Conservation (phyloP, 2,113 vertebrate species). For the Crotophaga sulcirostris region DNA sequence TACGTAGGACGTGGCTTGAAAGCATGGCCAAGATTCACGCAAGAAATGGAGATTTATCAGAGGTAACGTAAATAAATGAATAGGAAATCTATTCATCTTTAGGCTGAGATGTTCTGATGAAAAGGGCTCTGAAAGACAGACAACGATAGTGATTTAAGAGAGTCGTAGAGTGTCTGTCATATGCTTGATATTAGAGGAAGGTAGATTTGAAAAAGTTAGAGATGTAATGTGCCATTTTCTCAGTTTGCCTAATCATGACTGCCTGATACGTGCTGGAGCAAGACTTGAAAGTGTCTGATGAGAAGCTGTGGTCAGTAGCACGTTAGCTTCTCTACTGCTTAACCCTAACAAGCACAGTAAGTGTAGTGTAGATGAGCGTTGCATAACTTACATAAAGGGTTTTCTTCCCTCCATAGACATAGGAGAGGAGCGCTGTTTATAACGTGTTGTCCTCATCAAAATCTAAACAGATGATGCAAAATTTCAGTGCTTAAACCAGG, state of each 20-base stretch:
- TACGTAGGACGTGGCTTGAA: constrained; percentile 96
- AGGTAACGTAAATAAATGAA: constrained; percentile 75
- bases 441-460: background rate
- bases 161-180: background rate
- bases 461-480: background rate
- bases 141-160: background rate
- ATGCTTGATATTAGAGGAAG: background rate
- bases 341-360: background rate
- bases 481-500: background rate
- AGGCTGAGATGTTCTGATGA: background rate
- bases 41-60: constrained; percentile 94
- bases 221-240: background rate
- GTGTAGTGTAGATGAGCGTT: background rate
- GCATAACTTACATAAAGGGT: background rate
- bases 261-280: background rate
- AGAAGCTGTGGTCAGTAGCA: background rate
- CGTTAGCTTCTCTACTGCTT: background rate
- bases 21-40: constrained; percentile 98
- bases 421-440: background rate
- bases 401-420: fast-evolving
- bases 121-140: background rate
- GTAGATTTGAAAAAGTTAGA: background rate
- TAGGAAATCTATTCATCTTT: background rate
- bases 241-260: background rate
- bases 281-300: background rate